Conservation (phyloP, 2,797 vertebrate genomes). For the Mus minutoides region DNA sequence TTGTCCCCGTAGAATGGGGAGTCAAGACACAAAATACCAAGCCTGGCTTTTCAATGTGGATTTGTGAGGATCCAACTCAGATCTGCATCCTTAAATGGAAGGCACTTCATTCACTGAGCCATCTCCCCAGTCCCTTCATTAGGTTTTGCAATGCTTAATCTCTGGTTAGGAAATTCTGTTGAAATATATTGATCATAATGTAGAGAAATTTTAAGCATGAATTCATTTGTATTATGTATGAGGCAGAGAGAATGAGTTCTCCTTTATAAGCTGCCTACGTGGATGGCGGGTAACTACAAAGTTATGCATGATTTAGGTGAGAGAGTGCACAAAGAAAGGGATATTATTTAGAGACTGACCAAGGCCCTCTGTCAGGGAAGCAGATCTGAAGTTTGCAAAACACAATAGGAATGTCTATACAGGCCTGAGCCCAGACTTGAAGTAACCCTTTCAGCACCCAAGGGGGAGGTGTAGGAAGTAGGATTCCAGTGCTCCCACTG, state of each 20-base stretch:
- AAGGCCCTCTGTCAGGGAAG: not conserved
- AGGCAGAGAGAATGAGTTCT: not conserved
- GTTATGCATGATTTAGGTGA: not conserved
- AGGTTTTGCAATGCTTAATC: not conserved
- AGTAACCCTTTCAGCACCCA: not conserved
- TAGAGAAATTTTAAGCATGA: not conserved
- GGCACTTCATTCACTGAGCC: not conserved
- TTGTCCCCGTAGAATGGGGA: not conserved
- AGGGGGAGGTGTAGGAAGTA: not conserved
- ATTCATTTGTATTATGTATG: conserved; percentile 27
- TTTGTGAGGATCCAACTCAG: not conserved
- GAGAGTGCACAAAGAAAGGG: too few relatives aligned
- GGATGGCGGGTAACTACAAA: not conserved
- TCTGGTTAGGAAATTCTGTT: not conserved
- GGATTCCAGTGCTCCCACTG: fast-evolving
- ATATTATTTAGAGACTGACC: not conserved
- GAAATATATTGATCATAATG: not conserved
- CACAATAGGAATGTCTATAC: not conserved
- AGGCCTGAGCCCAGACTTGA: not conserved
- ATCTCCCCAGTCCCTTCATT: not conserved
- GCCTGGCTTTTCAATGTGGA: not conserved
- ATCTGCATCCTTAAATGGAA: not conserved
- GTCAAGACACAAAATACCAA: not conserved
- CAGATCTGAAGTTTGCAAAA: not conserved
- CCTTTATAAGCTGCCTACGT: not conserved